These are phyloP conservation scores for Penaeus japonicus DNA, from an alignment of 1,140 invertebrate species.

Conservation along the genomic window DNA sequence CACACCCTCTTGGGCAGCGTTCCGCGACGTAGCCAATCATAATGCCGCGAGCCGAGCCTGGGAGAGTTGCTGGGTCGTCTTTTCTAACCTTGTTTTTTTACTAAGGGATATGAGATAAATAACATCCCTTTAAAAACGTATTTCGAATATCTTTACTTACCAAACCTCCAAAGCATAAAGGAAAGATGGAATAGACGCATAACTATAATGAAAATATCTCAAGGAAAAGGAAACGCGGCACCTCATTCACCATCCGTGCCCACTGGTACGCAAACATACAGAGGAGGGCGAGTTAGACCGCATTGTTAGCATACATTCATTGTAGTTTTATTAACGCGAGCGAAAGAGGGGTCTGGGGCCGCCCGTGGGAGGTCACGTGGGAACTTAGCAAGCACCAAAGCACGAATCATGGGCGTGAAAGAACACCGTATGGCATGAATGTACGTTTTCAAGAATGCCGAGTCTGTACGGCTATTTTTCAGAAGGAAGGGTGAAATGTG, in stretches of 20 bases:
- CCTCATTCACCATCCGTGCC: neutral
- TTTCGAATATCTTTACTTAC: neutral
- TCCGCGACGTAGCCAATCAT: neutral
- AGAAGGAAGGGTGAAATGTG: too few species aligned
- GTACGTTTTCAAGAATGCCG: too few species aligned
- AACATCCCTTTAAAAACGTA: neutral
- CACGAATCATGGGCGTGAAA: neutral
- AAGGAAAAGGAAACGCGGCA: neutral
- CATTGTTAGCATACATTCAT: slow-evolving; percentile 3
- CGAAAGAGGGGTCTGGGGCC: neutral
- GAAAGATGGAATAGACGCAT: neutral
- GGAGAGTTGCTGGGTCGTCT: neutral
- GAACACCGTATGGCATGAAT: neutral
- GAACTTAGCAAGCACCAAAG: neutral
- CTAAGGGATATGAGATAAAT: too few species aligned
- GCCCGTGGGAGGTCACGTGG: neutral
- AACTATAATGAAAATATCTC: neutral
- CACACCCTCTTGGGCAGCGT: neutral
- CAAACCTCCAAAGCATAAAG: neutral
- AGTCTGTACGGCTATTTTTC: too few species aligned
- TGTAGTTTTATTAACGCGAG: neutral
- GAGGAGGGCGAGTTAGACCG: neutral
- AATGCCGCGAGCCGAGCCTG: neutral
- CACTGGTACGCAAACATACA: neutral
- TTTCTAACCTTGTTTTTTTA: too few species aligned